Base-by-base conservation (phyloP, 2,797 vertebrate species). In the Anniella stebbinsi region DNA sequence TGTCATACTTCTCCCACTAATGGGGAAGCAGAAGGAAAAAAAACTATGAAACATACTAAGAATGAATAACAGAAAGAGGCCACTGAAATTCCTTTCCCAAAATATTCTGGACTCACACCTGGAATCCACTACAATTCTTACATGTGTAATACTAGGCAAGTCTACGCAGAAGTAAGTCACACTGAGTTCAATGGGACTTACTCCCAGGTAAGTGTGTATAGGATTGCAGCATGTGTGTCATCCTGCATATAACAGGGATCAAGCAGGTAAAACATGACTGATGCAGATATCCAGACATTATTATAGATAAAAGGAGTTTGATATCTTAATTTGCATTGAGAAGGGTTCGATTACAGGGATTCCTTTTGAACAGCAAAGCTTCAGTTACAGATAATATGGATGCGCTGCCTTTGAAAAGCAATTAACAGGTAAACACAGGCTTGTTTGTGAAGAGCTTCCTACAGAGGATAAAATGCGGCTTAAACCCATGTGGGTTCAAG, bases 401-500 rank as follows among this genome's bases (percentile, higher is more conserved):
- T 76, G 70, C 6, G 2, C 33, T 57, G 63, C 30, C 36, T 87
- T n/a, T 87, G 48, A 60, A 87, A 76, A 54, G 23, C 33, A 84
- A 78, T 84, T 45, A 70, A 69, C 28, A 83, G 45, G 45, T 78
- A 80, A 84, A 63, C 80, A 87, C n/a, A 69, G 38, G 75, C 21
- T 60, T 80, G 60, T 21, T 82, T 10, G 76, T 10, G 57, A 87
- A 83, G 57, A n/a, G 28, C n/a, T 10, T 81, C 57, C 67, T 67
- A 38, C 12, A 17, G 63, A 77, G 66, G 36, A 60, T 60, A 83
- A 77, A 87, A 86, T 36, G 21, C 60, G 25, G 51, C 57, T 28
- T 60, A 82, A 89, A 54, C n/a, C 38, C 38, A 33, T 80, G 72
- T 38, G 89, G 45, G 63, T 91, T 89, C 81, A 66, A 72, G 25